phyloP scores from a whole-genome alignment of 2,797 vertebrate genomes.

The Rhabdomys pumilio region DNA sequence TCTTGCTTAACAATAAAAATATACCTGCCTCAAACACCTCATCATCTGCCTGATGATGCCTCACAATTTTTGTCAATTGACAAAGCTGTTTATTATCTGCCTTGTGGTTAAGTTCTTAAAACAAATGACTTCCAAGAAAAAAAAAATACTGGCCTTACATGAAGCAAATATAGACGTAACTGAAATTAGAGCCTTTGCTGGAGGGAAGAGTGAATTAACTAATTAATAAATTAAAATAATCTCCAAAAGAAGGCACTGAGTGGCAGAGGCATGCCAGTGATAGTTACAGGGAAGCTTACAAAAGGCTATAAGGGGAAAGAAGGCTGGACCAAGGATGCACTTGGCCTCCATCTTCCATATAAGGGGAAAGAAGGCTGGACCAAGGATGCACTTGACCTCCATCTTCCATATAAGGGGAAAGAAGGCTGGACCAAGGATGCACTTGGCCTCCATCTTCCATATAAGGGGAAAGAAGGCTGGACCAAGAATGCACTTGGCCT shows the following conservation, averaged over 20 bases:
- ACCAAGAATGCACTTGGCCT: background rate
- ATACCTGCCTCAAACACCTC: background rate
- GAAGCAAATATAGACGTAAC: background rate
- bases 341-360: background rate
- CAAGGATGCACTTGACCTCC: background rate
- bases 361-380: background rate
- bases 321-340: background rate
- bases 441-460: background rate
- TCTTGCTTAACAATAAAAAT: constrained; percentile 12
- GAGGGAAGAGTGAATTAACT: background rate
- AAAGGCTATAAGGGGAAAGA: background rate
- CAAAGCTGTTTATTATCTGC: constrained; percentile 21
- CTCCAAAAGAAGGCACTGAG: background rate
- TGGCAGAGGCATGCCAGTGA: background rate
- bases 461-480: background rate
- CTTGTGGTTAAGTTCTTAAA: constrained; percentile 1
- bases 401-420: background rate
- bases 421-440: background rate
- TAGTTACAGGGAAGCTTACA: background rate
- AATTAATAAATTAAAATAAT: background rate
- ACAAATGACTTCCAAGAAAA: constrained; percentile 53
- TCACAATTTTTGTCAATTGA: constrained; percentile 3
- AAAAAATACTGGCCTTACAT: constrained; percentile 47
- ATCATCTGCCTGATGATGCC: background rate
- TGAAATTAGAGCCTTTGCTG: constrained; percentile 7